These are phyloP conservation scores for Endotricha flammealis DNA, from an alignment of 2,888 invertebrate genomes.

Conservation along the genomic window DNA sequence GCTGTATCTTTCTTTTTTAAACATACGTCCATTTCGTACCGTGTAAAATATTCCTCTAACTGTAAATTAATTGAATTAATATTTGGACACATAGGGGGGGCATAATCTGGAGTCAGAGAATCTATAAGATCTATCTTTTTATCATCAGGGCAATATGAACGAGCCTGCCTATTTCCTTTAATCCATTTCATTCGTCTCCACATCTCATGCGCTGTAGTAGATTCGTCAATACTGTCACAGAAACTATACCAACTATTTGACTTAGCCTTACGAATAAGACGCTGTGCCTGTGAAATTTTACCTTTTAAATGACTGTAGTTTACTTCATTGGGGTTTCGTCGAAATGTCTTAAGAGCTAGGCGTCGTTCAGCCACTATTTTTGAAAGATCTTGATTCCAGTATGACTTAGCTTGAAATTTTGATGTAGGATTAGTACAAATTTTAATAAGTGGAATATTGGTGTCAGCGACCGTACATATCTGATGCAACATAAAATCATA, in stretches of 20 bases:
- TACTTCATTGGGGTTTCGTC: slow-evolving; percentile 13
- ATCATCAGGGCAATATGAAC: not conserved
- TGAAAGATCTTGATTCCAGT: slow-evolving; percentile 13
- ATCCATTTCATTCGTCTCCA: slow-evolving; percentile 13
- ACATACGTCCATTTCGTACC: not conserved
- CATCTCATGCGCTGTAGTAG: slow-evolving; percentile 4
- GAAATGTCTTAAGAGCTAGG: slow-evolving; percentile 10
- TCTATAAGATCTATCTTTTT: slow-evolving; percentile 5
- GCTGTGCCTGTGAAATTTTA: slow-evolving; percentile 2
- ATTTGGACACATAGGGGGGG: not conserved
- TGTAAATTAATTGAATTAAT: not conserved
- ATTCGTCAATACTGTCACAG: slow-evolving; percentile 8
- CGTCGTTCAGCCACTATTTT: slow-evolving; percentile 12
- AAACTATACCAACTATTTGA: slow-evolving; percentile 6
- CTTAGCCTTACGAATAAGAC: slow-evolving; percentile 3
- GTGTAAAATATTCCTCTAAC: not conserved
- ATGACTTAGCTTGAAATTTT: slow-evolving; percentile 13
- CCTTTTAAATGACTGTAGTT: slow-evolving; percentile 10
- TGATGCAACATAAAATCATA: slow-evolving; percentile 10
- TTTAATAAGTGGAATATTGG: slow-evolving; percentile 11
- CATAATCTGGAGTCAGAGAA: not conserved
- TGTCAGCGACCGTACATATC: slow-evolving; percentile 6
- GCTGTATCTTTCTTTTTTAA: slow-evolving; percentile 12
- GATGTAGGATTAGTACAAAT: slow-evolving; percentile 4
- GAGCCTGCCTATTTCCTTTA: slow-evolving; percentile 1